Base-by-base conservation (phyloP, 1,140 invertebrate genomes). In the Musca domestica region DNA sequence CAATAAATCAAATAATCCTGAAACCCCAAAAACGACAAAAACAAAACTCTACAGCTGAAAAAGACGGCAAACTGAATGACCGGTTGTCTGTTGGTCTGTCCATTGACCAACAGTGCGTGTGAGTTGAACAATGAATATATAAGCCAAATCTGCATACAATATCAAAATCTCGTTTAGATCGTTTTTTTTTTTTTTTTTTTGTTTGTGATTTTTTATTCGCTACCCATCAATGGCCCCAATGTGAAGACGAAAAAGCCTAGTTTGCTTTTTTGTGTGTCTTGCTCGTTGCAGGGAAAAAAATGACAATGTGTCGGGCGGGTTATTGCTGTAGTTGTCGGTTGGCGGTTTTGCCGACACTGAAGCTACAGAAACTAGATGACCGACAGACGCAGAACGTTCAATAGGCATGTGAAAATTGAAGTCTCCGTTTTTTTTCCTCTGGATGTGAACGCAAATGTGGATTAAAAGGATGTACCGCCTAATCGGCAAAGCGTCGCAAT, bases 1-100 rank as follows among this genome's bases (percentile, higher is more conserved):
- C 68, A 64, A 69, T 69, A 69, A 69, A 69, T 69, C 68, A 69
- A 68, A 56, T 67, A 30, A 67, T 30, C 63, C 61, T 19, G 34
- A 54, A 61, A 20, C 27, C 27, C 34, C 34, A 61, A 61, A 27
- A 61, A 30, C 25, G 17, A 17, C n/a, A n/a, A n/a, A n/a, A 58
- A 58, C 7, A n/a, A 14, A 58, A 30, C 27, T 34, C 27, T 12
- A 41, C 34, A 34, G 34, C 34, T 61, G 23, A 58, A 51, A 2
- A 19, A 51, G 6, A 22, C 19, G 7, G 20, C n/a, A 22, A 51
- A 51, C 25, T 58, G 54, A 58, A 58, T 17, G 23, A 58, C 15
- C 15, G 54, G 27, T n/a, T 27, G 54, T 58, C 15, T n/a, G n/a
- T n/a, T n/a, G n/a, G n/a, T n/a, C n/a, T 12, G 34, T 41, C n/a